These are phyloP conservation scores for Pygoscelis adeliae DNA, from an alignment of 2,113 vertebrate species.

Conservation along the genomic window DNA sequence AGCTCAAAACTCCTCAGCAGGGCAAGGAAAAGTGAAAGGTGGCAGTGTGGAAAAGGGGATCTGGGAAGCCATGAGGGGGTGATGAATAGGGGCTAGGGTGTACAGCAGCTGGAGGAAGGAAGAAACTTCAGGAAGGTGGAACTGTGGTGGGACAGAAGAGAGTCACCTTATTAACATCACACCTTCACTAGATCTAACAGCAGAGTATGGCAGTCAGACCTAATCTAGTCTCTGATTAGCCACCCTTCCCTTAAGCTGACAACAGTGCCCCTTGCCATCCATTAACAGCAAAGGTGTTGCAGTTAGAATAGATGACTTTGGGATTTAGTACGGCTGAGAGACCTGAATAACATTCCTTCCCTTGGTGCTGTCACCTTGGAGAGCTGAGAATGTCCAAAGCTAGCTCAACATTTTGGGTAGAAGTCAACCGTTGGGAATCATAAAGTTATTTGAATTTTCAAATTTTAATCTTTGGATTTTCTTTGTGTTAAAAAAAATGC, in stretches of 20 bases:
- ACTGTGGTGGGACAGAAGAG: neutral
- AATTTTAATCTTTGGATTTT: neutral
- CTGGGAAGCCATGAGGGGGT: neutral
- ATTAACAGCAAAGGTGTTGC: neutral
- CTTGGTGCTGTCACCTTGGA: neutral
- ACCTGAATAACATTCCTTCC: neutral
- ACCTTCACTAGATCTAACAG: neutral
- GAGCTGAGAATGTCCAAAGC: neutral
- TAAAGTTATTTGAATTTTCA: neutral
- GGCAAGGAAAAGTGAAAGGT: neutral
- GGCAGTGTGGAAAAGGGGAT: neutral
- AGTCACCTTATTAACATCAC: neutral
- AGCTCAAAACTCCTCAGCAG: neutral
- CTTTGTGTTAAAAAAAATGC: neutral
- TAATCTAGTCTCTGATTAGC: neutral
- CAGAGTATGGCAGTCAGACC: neutral
- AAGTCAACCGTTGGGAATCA: neutral
- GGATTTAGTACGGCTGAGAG: neutral
- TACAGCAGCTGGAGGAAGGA: neutral
- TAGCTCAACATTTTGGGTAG: neutral
- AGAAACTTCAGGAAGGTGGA: neutral
- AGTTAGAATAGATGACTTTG: neutral
- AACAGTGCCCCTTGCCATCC: neutral
- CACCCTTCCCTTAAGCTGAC: neutral
- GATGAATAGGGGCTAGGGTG: neutral